phyloP scores from a whole-genome alignment of 2,797 vertebrate species.

The Enteromius treurensis region DNA sequence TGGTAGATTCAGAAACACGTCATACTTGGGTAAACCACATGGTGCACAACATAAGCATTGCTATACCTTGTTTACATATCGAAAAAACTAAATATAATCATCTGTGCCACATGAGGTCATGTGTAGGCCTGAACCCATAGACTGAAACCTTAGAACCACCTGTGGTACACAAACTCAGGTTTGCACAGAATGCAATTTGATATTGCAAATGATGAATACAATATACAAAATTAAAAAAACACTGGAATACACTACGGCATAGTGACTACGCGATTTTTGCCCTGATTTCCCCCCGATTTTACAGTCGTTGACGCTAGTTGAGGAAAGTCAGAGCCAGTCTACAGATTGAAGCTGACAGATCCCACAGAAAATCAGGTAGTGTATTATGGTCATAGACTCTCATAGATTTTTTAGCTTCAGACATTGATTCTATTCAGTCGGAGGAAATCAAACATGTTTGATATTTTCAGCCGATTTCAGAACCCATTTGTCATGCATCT shows the following conservation, averaged over 20 bases:
- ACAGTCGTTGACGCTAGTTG: too few species aligned
- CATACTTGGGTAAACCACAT: slow-evolving; percentile 13
- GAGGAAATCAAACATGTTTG: too few species aligned
- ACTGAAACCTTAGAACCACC: not conserved
- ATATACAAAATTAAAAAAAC: not conserved
- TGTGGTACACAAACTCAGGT: not conserved
- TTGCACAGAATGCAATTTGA: not conserved
- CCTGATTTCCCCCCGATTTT: too few species aligned
- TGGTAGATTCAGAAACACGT: not conserved
- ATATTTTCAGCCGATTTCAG: too few species aligned
- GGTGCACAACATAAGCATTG: not conserved
- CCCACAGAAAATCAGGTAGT: too few species aligned
- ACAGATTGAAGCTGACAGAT: too few species aligned
- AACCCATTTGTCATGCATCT: too few species aligned
- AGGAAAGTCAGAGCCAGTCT: too few species aligned
- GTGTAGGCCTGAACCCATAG: not conserved
- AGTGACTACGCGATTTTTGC: too few species aligned
- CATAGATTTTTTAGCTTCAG: too few species aligned
- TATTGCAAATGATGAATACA: slow-evolving; percentile 10
- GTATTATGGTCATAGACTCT: too few species aligned
- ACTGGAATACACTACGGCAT: not conserved
- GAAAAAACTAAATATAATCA: not conserved
- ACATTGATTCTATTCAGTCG: too few species aligned
- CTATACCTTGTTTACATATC: slow-evolving; percentile 15
- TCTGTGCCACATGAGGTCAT: slow-evolving; percentile 2